These are phyloP conservation scores for Stegodyphus dumicola DNA, from an alignment of 1,140 invertebrate genomes.

Conservation along the genomic window DNA sequence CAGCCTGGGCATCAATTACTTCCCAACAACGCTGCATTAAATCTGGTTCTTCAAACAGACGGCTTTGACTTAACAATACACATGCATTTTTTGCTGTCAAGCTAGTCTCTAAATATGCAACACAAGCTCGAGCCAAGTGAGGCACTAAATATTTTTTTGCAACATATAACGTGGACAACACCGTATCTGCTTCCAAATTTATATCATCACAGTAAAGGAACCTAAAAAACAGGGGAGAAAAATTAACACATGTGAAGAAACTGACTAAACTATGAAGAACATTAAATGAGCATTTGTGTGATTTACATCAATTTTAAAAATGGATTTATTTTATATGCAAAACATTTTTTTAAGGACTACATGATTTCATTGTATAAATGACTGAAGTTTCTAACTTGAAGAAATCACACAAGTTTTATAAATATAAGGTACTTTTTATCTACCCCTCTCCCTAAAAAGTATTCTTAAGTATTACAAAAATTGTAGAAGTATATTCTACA, in stretches of 20 bases:
- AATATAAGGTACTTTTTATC: no score
- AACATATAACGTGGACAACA: conserved; percentile 88
- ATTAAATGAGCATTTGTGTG: no score
- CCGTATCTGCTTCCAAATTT: conserved; percentile 89
- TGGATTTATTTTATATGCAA: no score
- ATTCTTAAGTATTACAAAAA: no score
- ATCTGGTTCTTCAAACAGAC: conserved; percentile 91
- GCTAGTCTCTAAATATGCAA: conserved; percentile 91
- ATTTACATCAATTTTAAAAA: no score
- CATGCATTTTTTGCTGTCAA: conserved; percentile 93
- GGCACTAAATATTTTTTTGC: conserved; percentile 95
- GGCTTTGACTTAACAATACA: conserved; percentile 87
- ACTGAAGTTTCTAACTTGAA: no score
- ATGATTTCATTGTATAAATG: no score
- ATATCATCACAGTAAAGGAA: conserved; percentile 98
- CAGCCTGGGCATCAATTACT: conserved; percentile 92
- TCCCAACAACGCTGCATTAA: conserved; percentile 95
- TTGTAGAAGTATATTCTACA: no score
- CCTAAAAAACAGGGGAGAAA: conserved; percentile 71
- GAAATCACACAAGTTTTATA: no score
- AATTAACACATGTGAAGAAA: background rate
- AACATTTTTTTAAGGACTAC: no score
- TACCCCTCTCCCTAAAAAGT: no score
- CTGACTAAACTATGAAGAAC: no score
- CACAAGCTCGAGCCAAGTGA: conserved; percentile 87